These are phyloP conservation scores for Pseudopodoces humilis DNA, from an alignment of 2,113 vertebrate genomes.

Conservation along the genomic window DNA sequence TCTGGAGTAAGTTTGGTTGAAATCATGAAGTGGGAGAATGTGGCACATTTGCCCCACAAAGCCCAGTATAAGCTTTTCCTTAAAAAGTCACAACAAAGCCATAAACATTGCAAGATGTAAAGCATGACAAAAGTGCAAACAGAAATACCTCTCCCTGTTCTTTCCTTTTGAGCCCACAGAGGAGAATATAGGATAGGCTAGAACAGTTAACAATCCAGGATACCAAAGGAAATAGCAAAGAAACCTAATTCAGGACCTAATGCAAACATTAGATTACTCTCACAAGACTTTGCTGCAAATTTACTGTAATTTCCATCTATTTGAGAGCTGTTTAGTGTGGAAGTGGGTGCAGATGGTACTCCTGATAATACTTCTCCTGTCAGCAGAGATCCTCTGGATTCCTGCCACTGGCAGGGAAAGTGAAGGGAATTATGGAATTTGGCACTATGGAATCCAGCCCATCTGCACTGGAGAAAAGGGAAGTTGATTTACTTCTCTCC, in stretches of 20 bases:
- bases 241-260: background rate
- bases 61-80: constrained; percentile 33
- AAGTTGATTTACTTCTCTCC: background rate
- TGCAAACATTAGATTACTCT: background rate
- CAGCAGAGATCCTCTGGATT: background rate
- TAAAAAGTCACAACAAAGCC: constrained; percentile 66
- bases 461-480: background rate
- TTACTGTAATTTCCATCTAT: background rate
- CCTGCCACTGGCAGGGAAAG: background rate
- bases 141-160: constrained; percentile 10
- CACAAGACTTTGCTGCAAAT: background rate
- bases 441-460: background rate
- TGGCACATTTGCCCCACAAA: constrained; percentile 53
- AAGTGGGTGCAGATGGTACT: background rate
- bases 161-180: background rate
- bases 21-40: constrained; percentile 54
- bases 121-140: background rate
- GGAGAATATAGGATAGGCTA: background rate
- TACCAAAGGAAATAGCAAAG: background rate
- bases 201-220: background rate
- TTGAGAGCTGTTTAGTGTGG: background rate
- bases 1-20: constrained; percentile 62
- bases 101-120: constrained; percentile 66
- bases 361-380: background rate
- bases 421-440: background rate